Evolutionary conservation across 2,797 vertebrate species (phyloP), one percentile per base, ranked within the genome.

Genomic region (Sebastes melanostomus): DNA sequence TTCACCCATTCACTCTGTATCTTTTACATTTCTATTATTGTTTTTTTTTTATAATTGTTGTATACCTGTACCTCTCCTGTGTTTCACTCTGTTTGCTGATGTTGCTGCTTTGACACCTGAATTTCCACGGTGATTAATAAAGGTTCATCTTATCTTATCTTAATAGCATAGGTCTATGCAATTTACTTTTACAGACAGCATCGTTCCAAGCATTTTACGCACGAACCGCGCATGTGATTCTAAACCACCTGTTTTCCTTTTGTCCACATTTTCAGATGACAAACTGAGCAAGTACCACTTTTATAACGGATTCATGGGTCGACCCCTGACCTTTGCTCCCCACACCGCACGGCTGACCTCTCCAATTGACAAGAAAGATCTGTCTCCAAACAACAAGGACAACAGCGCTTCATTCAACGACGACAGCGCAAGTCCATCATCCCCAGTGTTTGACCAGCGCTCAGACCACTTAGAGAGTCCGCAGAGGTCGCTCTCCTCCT

Each of bases 401-500:
- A 84, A 66, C 55, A 9, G 77, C 29, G 22, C 83, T 22, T 34
- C 87, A 8, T 36, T 86, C 18, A 86, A 82, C 1, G 93, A 92
- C 10, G 89, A 91, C 25, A 86, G 86, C 3, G 74, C 72, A 0
- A 89, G 93, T 69, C 89, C 87, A 4, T 90, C 95, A 4, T 90
- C 95, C 54, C 91, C 94, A 9, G 83, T 59, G 36, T 91, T 92
- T 5, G 95, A 95, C 1, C 95, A 92, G 27, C 92, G 90, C 32
- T 96, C 96, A 4, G 96, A 96, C 81, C 94, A 89, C 32, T 88
- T 91, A 2, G 95, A 94, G 58, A 97, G 96, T 72, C 96, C 96
- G 1, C 91, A 91, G 42, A 96, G 95, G 66, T 90, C 91, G 1
- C 63, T 80, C 0, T 90, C 86, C 55, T 77, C 96, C 12, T 97